A percentile compares a stretch with the other conserved stretches of the same genome.
phyloP scores from a whole-genome alignment of 1,140 invertebrate species.

The Oreohelix idahoensis region DNA sequence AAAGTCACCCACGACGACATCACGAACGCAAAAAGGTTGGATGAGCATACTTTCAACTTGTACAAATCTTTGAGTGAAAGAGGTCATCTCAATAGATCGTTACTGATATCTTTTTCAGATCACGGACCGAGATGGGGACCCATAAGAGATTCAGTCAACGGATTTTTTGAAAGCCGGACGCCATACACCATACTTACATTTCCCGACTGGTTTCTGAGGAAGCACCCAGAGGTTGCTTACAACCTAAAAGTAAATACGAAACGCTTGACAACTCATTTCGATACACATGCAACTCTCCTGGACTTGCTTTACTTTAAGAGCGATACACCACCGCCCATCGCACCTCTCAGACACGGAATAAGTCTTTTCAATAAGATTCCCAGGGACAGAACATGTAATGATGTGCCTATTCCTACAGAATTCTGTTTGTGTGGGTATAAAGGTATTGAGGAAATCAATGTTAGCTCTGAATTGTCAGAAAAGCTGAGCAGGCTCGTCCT shows the following conservation, averaged over 20 bases:
- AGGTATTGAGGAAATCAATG: not conserved
- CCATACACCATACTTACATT: conserved; percentile 7
- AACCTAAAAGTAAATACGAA: not conserved
- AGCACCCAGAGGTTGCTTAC: not conserved
- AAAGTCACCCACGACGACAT: conserved; percentile 12
- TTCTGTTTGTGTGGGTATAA: conserved; percentile 9
- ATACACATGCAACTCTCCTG: conserved; percentile 2
- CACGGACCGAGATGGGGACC: conserved; percentile 90
- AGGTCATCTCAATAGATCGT: conserved; percentile 72
- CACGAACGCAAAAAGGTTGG: not conserved
- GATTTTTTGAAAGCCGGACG: not conserved
- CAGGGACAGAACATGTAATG: not conserved
- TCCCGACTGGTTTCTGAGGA: conserved; percentile 4
- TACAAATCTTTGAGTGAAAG: not conserved
- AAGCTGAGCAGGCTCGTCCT: not conserved
- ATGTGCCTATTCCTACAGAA: not conserved
- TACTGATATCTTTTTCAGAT: conserved; percentile 88
- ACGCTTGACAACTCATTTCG: conserved; percentile 22
- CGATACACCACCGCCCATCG: not conserved
- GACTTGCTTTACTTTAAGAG: conserved; percentile 5
- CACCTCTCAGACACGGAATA: not conserved
- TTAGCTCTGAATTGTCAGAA: not conserved
- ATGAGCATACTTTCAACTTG: conserved; percentile 11
- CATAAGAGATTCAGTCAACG: conserved; percentile 74
- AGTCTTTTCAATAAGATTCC: conserved; percentile 19